phyloP scores from a whole-genome alignment of 2,888 invertebrate species.

The Polydrusus cervinus region DNA sequence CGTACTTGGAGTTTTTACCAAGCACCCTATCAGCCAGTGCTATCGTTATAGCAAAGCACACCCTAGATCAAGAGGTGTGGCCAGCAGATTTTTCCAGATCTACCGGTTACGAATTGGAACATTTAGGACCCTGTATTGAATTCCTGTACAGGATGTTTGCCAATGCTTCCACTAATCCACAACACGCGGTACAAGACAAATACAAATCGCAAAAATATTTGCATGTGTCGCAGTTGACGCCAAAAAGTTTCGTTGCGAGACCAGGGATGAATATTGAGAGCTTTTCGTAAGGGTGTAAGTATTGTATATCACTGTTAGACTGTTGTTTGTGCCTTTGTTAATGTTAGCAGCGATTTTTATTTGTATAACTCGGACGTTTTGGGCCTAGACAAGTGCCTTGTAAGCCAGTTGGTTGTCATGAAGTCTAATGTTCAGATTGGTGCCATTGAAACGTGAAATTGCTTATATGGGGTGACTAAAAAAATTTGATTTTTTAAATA shows the following conservation, averaged over 20 bases:
- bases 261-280: background rate
- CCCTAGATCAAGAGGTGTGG: conserved; percentile 76
- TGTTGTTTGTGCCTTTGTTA: conserved; percentile 19
- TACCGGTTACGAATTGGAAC: conserved; percentile 80
- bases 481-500: background rate
- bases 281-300: background rate
- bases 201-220: conserved; percentile 84
- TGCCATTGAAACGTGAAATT: conserved; percentile 7
- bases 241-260: conserved; percentile 37
- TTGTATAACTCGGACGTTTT: conserved; percentile 9
- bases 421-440: background rate
- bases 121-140: conserved; percentile 80
- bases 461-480: background rate
- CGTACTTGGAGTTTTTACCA: conserved; percentile 86
- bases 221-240: conserved; percentile 63
- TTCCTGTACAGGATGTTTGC: conserved; percentile 82
- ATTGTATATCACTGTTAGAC: background rate
- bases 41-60: conserved; percentile 86
- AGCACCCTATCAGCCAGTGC: conserved; percentile 88
- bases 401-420: background rate
- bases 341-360: conserved; percentile 3
- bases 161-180: conserved; percentile 75
- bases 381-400: conserved; percentile 47
- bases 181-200: conserved; percentile 78
- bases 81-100: conserved; percentile 76